These are phyloP conservation scores for Thereva unica DNA, from an alignment of 2,888 invertebrate species.

Conservation along the genomic window DNA sequence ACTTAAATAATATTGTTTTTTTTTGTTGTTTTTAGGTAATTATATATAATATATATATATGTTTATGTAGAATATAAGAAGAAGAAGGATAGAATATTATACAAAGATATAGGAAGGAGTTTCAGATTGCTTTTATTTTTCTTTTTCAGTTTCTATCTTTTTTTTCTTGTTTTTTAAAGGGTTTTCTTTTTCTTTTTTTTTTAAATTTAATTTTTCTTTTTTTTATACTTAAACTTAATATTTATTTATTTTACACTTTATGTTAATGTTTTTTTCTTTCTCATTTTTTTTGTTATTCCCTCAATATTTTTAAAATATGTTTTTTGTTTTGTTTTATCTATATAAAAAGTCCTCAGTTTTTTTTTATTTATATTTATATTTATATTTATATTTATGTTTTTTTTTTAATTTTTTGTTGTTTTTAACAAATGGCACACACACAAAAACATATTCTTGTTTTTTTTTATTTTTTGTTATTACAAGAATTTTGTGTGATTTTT, in stretches of 20 bases:
- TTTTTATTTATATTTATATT: neutral
- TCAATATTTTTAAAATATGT: neutral
- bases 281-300: neutral
- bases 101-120: no score
- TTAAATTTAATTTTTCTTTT: neutral
- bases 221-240: neutral
- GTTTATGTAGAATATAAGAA: no score
- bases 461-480: no score
- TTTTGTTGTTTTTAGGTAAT: no score
- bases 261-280: neutral
- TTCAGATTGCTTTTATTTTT: neutral
- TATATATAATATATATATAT: no score
- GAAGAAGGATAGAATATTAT: no score
- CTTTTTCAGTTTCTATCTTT: neutral
- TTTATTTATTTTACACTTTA: neutral
- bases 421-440: no score
- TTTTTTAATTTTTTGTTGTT: neutral
- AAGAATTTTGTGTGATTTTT: no score
- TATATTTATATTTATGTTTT: neutral
- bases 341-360: neutral
- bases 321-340: neutral
- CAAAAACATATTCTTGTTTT: no score
- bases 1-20: no score
- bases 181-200: neutral
- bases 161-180: neutral